Evolutionary conservation across 2,797 vertebrate species (phyloP), one percentile per base, ranked within the genome.

Genomic region (Vultur gryphus): DNA sequence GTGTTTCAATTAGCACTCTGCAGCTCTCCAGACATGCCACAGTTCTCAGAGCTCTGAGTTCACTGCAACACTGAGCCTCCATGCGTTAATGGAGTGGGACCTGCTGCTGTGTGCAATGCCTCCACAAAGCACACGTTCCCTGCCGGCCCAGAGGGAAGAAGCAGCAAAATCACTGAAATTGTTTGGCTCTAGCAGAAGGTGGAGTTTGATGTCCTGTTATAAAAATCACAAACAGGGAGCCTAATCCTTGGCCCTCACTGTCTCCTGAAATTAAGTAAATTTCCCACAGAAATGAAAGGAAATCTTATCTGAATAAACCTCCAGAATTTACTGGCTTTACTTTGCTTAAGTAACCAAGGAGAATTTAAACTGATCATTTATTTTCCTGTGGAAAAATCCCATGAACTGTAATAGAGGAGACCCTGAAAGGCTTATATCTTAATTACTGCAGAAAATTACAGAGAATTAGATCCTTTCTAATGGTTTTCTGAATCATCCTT

Each of bases 371-470:
- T 58, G 61, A 78, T 91, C 13, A 41, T 88, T 94, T 90, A 49
- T 94, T 97, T 95, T 96, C 39, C 49, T 18, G 17, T 70, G 61
- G 41, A 97, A 97, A 94, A 96, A 90, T 93, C 69, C 61, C 76
- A 58, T 87, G 87, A 77, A 93, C 28, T 85, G 90, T 91, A 94
- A 96, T 73, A 93, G 55, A 93, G 83, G 70, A 94, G 70, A 91
- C 49, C 43, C 59, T 92, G 89, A 95, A 94, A 95, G 51, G 94
- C 92, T 95, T 97, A 95, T 95, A 95, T 94, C 93, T 93, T 95
- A 94, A 96, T 96, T 96, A 93, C 96, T 91, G 72, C 37, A 93
- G 92, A 94, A 95, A 93, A 95, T 96, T 94, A 96, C 84, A 78
- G 61, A 81, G 93, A 96, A 95, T 95, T 90, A 96, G 84, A 81